Evolutionary conservation across 2,888 invertebrate genomes (phyloP).

Genomic region (Melieria omissa): DNA sequence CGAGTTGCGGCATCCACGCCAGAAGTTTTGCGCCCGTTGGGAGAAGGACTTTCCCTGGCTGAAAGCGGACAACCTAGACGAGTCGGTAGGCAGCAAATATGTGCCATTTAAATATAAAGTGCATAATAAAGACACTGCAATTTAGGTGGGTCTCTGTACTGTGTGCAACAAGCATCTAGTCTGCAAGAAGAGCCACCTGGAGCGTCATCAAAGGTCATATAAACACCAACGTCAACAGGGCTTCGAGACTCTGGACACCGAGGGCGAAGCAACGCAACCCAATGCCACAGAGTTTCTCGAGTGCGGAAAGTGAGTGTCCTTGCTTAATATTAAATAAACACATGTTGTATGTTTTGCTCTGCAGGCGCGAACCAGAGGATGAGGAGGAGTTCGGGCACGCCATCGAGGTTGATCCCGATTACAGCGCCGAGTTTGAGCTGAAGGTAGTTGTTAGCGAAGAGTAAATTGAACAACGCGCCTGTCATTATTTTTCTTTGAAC

Average conservation of each 20-base stretch:
- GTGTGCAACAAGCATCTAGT: slow-evolving; percentile 47
- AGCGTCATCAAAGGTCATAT: slow-evolving; percentile 47
- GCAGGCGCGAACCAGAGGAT: slow-evolving; percentile 37
- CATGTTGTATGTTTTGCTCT: slow-evolving; percentile 23
- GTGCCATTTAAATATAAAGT: too few species aligned
- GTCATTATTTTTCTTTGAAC: not conserved
- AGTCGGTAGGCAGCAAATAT: slow-evolving; percentile 40
- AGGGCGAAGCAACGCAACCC: slow-evolving; percentile 40
- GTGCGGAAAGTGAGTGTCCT: slow-evolving; percentile 35
- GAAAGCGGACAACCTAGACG: slow-evolving; percentile 44
- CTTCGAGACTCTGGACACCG: slow-evolving; percentile 43
- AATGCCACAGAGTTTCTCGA: slow-evolving; percentile 39
- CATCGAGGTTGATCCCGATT: slow-evolving; percentile 44
- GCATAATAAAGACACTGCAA: too few species aligned
- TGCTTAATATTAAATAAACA: slow-evolving; percentile 9
- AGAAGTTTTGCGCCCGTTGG: slow-evolving; percentile 47
- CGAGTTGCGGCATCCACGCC: slow-evolving; percentile 41
- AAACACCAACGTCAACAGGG: slow-evolving; percentile 45
- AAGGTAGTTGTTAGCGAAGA: not conserved
- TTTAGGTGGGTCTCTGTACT: slow-evolving; percentile 34
- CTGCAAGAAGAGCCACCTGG: slow-evolving; percentile 50
- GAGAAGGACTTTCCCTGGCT: slow-evolving; percentile 47
- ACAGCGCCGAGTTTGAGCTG: slow-evolving; percentile 22
- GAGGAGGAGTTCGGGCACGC: slow-evolving; percentile 41
- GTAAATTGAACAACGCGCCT: too few species aligned